Percentiles rank a stretch among this genome's conserved stretches.
phyloP scores from a whole-genome alignment of 2,888 invertebrate species.

The Archips crataeganus region DNA sequence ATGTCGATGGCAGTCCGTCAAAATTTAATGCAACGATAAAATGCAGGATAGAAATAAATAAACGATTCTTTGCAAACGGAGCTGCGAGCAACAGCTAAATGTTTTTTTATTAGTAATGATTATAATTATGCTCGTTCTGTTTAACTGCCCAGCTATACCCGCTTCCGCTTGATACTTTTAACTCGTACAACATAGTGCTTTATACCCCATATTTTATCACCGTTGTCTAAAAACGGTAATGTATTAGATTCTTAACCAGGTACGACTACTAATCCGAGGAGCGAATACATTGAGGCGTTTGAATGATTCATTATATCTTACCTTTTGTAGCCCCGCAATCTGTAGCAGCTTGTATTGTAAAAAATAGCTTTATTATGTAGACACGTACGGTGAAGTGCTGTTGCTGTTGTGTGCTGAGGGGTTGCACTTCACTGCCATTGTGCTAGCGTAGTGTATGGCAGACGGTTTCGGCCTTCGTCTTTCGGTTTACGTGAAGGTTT shows the following conservation, averaged over 20 bases:
- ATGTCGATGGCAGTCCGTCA: too few species aligned
- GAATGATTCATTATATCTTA: neutral
- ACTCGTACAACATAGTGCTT: too few species aligned
- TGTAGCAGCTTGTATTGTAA: neutral
- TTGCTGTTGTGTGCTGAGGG: constrained; percentile 9
- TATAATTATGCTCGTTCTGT: too few species aligned
- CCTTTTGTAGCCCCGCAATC: neutral
- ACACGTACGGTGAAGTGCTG: constrained; percentile 12
- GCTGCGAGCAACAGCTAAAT: too few species aligned
- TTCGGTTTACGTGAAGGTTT: neutral
- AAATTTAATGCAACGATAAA: too few species aligned
- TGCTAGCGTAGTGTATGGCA: constrained; percentile 12
- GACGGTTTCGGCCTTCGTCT: neutral
- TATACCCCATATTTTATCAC: too few species aligned
- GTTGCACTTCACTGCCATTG: constrained; percentile 13
- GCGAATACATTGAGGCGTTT: neutral
- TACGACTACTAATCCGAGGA: too few species aligned
- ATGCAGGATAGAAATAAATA: too few species aligned
- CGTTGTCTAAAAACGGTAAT: neutral
- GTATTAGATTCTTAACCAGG: neutral
- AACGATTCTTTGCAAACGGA: too few species aligned
- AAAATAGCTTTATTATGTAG: constrained; percentile 8
- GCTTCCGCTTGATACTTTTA: too few species aligned
- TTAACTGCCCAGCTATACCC: too few species aligned
- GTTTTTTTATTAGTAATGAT: too few species aligned